Base-by-base conservation (phyloP, 2,888 invertebrate species). In the Eupithecia exiguata region DNA sequence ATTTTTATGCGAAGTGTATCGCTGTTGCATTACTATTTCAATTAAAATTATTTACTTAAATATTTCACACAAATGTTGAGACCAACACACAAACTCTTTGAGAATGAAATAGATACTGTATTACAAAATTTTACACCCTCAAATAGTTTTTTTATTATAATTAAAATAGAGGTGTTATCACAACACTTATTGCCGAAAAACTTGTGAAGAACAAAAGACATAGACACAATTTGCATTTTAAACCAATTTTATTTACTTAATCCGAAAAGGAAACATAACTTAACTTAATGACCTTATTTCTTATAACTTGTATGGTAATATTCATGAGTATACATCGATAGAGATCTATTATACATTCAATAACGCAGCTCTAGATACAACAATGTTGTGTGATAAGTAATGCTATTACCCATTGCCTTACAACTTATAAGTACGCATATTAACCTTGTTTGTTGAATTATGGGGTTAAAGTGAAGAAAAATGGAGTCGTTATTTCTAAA, bases 361-460 rank as follows among this genome's bases (percentile, higher is more conserved):
- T 58, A 25, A 25, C 6, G 58, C 25, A 58, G 58, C 21, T 21
- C 69, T 10, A 40, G 69, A 40, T 61, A 25, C 58, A 58, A 21
- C 69, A 69, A 35, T 62, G 35, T 62, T 35, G 62, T 62, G 62
- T 35, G 61, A 35, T 62, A 62, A 35, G 62, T 62, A 62, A 62
- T 67, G 67, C 73, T 72, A 76, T 74, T 72, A 58, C 65, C 43
- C 58, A 36, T 70, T 62, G 35, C 25, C 40, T 38, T 65, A 74
- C 68, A 68, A 25, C 14, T 58, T 58, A 58, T 25, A 58, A 58
- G 58, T 69, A 65, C 40, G 53, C 67, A 53, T 68, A 38, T 49
- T 69, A 69, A 71, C 79, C 79, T 79, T 74, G 74, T 75, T 36
- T 70, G 67, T 49, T 69, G 67, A 77, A 72, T 71, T 74, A 77